Conservation (phyloP, 1,140 invertebrate genomes). For the Sitophilus oryzae region DNA sequence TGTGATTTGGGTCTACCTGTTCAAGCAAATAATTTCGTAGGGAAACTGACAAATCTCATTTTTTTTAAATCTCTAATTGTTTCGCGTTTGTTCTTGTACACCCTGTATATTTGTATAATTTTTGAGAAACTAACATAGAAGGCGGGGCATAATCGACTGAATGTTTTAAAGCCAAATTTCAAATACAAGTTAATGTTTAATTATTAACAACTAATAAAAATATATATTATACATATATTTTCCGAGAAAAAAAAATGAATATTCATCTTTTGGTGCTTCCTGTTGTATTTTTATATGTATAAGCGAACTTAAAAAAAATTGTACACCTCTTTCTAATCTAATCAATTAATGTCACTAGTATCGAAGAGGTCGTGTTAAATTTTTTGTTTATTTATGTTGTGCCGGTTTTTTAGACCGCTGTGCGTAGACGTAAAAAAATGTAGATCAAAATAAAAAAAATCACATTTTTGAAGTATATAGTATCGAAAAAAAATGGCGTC, state of each 20-base stretch:
- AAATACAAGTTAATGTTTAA: constrained; percentile 13
- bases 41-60: too few relatives aligned
- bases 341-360: too few relatives aligned
- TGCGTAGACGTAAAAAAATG: too few relatives aligned
- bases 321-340: not conserved
- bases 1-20: too few relatives aligned
- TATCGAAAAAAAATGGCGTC: too few relatives aligned
- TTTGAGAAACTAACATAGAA: not conserved
- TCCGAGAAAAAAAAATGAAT: not conserved
- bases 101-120: not conserved
- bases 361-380: too few relatives aligned
- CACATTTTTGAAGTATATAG: too few relatives aligned
- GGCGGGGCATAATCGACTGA: constrained; percentile 11
- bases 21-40: too few relatives aligned
- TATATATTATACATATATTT: constrained; percentile 7
- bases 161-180: constrained; percentile 19
- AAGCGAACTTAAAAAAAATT: not conserved
- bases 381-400: not conserved
- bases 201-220: constrained; percentile 8
- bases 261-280: not conserved
- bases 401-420: not conserved
- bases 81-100: not conserved
- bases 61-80: not conserved
- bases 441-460: too few relatives aligned
- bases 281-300: too few relatives aligned